A percentile compares a stretch with the other conserved stretches of the same genome.
These are phyloP conservation scores for Zapornia atra DNA, from an alignment of 2,113 vertebrate species.

Conservation along the genomic window DNA sequence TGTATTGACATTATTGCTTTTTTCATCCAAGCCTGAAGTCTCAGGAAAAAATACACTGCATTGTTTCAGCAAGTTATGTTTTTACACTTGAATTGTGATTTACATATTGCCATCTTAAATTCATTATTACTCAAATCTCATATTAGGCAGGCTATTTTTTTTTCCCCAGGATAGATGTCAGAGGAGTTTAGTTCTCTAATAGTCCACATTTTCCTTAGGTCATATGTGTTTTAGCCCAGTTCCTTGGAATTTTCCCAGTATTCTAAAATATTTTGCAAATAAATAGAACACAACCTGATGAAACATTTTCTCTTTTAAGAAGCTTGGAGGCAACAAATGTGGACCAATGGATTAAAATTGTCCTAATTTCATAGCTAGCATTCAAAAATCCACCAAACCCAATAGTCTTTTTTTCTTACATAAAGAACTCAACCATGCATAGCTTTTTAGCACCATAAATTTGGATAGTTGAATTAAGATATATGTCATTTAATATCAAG, in stretches of 20 bases:
- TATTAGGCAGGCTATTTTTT: not conserved
- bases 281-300: not conserved
- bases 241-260: not conserved
- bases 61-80: not conserved
- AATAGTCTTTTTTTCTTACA: not conserved
- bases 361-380: not conserved
- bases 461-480: not conserved
- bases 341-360: not conserved
- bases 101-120: not conserved
- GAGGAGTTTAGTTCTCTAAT: not conserved
- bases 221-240: not conserved
- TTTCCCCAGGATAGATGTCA: not conserved
- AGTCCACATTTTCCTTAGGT: not conserved
- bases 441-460: not conserved
- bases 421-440: not conserved
- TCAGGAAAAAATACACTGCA: not conserved
- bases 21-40: not conserved
- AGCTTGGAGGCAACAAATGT: not conserved
- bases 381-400: not conserved
- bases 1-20: conserved; percentile 13
- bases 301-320: not conserved
- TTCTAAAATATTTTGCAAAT: not conserved
- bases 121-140: not conserved
- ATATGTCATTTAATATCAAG: not conserved
- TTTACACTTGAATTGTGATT: not conserved